A percentile compares a stretch with the other conserved stretches of the same genome.
Conservation (phyloP, 2,797 vertebrate species). For the Galaxias olidus region DNA sequence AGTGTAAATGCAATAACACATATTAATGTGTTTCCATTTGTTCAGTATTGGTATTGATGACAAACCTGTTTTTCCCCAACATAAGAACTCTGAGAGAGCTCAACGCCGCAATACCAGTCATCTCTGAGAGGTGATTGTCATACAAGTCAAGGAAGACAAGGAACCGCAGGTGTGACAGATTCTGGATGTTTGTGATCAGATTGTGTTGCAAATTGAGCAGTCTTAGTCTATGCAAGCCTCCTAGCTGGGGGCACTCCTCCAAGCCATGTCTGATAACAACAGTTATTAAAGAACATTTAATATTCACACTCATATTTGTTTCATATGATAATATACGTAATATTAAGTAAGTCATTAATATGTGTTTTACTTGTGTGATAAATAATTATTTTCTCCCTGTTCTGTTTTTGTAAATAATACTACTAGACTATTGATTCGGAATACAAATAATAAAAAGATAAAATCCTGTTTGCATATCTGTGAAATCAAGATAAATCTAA, state of each 20-base stretch:
- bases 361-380: no score
- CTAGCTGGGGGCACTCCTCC: conserved; percentile 84
- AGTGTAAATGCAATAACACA: background rate
- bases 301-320: no score
- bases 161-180: conserved; percentile 84
- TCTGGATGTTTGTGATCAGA: conserved; percentile 84
- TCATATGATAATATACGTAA: background rate
- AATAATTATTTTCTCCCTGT: no score
- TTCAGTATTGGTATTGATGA: background rate
- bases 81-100: conserved; percentile 85
- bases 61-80: conserved; percentile 93
- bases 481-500: no score
- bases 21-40: background rate
- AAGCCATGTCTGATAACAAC: conserved; percentile 76
- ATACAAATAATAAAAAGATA: no score
- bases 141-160: conserved; percentile 90
- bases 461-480: no score
- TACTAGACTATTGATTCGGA: no score
- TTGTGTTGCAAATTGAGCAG: conserved; percentile 94
- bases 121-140: conserved; percentile 89
- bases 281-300: conserved; percentile 2
- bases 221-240: conserved; percentile 81
- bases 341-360: background rate
- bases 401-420: no score
- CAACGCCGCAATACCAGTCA: conserved; percentile 85